Evolutionary conservation across 2,797 vertebrate genomes (phyloP).

Genomic region (Dendrocincla fuliginosa): DNA sequence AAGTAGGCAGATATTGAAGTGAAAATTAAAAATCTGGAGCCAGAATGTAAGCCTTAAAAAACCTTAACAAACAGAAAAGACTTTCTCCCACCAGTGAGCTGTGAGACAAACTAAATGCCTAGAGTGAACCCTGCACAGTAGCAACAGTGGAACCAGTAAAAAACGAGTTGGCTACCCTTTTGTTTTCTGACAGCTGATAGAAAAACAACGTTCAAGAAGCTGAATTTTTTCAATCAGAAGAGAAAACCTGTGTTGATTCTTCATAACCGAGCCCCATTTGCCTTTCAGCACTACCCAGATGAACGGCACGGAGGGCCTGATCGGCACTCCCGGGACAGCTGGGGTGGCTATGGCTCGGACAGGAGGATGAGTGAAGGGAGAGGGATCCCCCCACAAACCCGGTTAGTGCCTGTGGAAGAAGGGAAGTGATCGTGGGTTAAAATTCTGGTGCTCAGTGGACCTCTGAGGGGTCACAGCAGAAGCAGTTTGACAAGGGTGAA

Average conservation of each 20-base stretch:
- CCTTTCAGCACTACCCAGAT: slow-evolving; percentile 85
- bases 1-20: accelerated
- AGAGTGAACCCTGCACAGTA: accelerated
- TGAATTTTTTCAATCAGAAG: background rate
- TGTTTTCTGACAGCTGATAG: background rate
- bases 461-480: background rate
- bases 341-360: slow-evolving; percentile 83
- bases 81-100: accelerated
- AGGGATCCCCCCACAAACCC: slow-evolving; percentile 61
- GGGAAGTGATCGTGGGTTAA: background rate
- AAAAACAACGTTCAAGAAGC: background rate
- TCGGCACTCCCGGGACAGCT: slow-evolving; percentile 82
- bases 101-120: background rate
- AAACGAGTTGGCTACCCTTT: accelerated
- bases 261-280: background rate
- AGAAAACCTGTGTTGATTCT: background rate
- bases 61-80: background rate
- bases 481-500: background rate
- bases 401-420: slow-evolving; percentile 48
- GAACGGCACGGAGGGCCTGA: slow-evolving; percentile 79
- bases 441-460: background rate
- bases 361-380: slow-evolving; percentile 80
- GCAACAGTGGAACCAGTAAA: background rate
- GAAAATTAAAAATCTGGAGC: background rate
- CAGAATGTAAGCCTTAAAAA: background rate